These are phyloP conservation scores for Scolopax bukidnonensis DNA, from an alignment of 2,797 vertebrate species.

Conservation along the genomic window DNA sequence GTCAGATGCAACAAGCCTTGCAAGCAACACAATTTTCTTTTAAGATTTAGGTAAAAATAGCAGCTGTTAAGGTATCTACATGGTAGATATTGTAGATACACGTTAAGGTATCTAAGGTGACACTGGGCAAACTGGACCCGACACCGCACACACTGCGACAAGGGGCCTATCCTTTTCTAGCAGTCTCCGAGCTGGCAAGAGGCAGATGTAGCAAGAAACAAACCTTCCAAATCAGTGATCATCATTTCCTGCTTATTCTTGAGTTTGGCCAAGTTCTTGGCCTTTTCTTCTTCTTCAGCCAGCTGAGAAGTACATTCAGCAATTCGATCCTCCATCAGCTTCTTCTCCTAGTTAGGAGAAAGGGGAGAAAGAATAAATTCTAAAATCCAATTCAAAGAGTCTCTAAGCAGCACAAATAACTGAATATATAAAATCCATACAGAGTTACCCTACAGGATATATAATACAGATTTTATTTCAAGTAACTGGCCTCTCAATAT, in stretches of 20 bases:
- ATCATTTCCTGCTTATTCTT: conserved; percentile 99
- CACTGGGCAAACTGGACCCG: not conserved
- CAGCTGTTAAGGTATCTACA: not conserved
- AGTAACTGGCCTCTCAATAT: not conserved
- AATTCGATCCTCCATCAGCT: conserved; percentile 93
- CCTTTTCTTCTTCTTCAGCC: conserved; percentile 97
- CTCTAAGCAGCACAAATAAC: not conserved
- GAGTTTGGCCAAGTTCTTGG: conserved; percentile 94
- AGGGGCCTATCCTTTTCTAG: not conserved
- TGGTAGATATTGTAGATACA: no score
- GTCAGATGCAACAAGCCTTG: not conserved
- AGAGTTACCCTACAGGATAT: not conserved
- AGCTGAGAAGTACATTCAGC: conserved; percentile 91
- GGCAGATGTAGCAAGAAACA: not conserved
- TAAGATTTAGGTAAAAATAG: not conserved
- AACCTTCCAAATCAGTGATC: conserved; percentile 97
- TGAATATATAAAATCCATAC: not conserved
- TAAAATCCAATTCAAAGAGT: not conserved
- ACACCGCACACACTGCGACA: not conserved
- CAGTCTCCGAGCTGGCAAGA: not conserved
- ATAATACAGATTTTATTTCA: not conserved
- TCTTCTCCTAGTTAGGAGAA: conserved; percentile 87
- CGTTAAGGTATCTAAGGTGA: not conserved
- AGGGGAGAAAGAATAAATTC: not conserved
- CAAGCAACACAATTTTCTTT: not conserved